phyloP scores from a whole-genome alignment of 2,797 vertebrate species.

The Alauda arvensis region DNA sequence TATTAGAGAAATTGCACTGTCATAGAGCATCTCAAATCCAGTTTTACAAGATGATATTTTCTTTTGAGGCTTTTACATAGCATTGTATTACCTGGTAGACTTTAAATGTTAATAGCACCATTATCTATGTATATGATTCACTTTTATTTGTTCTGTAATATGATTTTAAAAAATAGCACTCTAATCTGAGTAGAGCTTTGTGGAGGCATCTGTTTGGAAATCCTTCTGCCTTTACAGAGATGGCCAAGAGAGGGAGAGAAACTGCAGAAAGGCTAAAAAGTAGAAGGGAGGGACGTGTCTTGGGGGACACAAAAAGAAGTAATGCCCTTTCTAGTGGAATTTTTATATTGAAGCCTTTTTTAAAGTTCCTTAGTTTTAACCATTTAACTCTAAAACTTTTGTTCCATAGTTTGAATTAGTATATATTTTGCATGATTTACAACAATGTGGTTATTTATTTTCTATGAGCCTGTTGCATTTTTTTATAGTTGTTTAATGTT shows the following conservation, averaged over 20 bases:
- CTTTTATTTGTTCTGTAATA: conserved; percentile 1
- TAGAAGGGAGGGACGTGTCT: not conserved
- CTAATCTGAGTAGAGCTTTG: not conserved
- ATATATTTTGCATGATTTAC: not conserved
- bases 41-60: not conserved
- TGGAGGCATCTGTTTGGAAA: not conserved
- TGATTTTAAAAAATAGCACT: not conserved
- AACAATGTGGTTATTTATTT: not conserved
- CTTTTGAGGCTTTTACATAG: not conserved
- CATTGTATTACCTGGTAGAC: not conserved
- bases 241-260: not conserved
- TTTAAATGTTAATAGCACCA: not conserved
- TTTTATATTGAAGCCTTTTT: not conserved
- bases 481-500: not conserved
- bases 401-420: not conserved
- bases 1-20: not conserved
- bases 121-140: not conserved
- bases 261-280: not conserved
- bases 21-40: not conserved
- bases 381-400: not conserved
- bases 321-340: not conserved
- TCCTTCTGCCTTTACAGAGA: not conserved
- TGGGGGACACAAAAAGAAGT: not conserved
- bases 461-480: not conserved
- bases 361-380: not conserved